phyloP scores from a whole-genome alignment of 1,140 invertebrate genomes.

The Nephila pilipes region DNA sequence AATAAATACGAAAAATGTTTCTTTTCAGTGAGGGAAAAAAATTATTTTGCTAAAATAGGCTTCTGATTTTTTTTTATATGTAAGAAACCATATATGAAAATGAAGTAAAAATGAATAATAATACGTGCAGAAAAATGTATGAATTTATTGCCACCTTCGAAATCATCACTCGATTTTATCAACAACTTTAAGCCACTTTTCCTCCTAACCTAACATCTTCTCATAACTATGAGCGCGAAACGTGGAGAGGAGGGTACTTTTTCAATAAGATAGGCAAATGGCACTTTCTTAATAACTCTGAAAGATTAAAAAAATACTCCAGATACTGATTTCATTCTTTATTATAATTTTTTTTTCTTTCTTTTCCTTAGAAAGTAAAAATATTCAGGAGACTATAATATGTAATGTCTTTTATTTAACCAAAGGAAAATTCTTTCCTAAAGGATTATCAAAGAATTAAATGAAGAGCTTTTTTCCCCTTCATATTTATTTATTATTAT shows the following conservation, averaged over 20 bases:
- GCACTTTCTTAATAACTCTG: slow-evolving; percentile 72
- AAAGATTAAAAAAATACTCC: slow-evolving; percentile 65
- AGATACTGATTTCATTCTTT: slow-evolving; percentile 68
- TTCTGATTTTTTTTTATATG: too few species aligned
- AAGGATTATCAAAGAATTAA: slow-evolving; percentile 76
- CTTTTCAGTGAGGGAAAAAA: too few species aligned
- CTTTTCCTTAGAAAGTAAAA: slow-evolving; percentile 46
- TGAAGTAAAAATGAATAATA: too few species aligned
- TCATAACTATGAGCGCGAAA: slow-evolving; percentile 16
- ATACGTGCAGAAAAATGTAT: too few species aligned
- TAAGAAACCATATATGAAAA: too few species aligned
- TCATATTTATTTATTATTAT: slow-evolving; percentile 19
- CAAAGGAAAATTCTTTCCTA: slow-evolving; percentile 71
- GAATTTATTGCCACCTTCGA: not conserved
- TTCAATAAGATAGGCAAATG: slow-evolving; percentile 66
- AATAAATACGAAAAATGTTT: too few species aligned
- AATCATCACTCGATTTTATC: not conserved
- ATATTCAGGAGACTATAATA: slow-evolving; percentile 72
- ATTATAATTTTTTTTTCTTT: slow-evolving; percentile 2
- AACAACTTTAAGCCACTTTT: slow-evolving; percentile 41
- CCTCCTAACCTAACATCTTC: not conserved
- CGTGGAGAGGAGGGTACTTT: slow-evolving; percentile 15
- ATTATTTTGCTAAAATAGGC: too few species aligned
- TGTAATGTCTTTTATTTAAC: slow-evolving; percentile 77
- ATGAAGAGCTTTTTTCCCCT: slow-evolving; percentile 48